These are phyloP conservation scores for Sciaenops ocellatus DNA, from an alignment of 2,797 vertebrate species.

Conservation along the genomic window DNA sequence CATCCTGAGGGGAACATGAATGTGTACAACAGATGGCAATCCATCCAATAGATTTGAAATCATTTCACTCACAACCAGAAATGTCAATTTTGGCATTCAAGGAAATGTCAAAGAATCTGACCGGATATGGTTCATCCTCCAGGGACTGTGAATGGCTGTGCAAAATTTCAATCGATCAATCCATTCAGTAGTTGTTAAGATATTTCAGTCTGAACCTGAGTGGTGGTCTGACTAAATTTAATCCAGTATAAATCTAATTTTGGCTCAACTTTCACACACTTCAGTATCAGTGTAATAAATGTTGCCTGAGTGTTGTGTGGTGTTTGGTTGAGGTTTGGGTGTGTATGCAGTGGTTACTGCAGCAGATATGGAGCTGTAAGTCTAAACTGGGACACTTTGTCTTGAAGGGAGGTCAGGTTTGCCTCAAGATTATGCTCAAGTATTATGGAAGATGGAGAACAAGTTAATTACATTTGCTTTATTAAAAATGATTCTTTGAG, in stretches of 20 bases:
- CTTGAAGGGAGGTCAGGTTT: constrained; percentile 32
- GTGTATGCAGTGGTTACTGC: constrained; percentile 24
- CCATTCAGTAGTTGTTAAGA: not conserved
- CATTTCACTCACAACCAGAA: not conserved
- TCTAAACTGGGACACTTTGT: constrained; percentile 53
- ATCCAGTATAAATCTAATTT: not conserved
- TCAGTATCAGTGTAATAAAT: not conserved
- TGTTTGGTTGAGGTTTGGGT: constrained; percentile 17
- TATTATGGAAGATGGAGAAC: constrained; percentile 24
- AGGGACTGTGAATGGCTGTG: not conserved
- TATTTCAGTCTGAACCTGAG: not conserved
- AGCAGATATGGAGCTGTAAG: constrained; percentile 16
- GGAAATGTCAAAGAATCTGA: not conserved
- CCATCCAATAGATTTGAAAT: not conserved
- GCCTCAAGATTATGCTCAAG: constrained; percentile 22
- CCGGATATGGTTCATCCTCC: not conserved
- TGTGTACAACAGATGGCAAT: not conserved
- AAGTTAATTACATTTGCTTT: constrained; percentile 60
- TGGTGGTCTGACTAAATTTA: not conserved
- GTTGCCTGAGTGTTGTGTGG: not conserved
- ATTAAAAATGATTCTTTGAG: constrained; percentile 35
- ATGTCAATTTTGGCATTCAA: not conserved
- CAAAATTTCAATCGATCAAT: not conserved
- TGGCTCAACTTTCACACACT: too few relatives aligned
- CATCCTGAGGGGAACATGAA: not conserved